Conservation (phyloP, 2,888 invertebrate species). For the Agriopis leucophaearia region DNA sequence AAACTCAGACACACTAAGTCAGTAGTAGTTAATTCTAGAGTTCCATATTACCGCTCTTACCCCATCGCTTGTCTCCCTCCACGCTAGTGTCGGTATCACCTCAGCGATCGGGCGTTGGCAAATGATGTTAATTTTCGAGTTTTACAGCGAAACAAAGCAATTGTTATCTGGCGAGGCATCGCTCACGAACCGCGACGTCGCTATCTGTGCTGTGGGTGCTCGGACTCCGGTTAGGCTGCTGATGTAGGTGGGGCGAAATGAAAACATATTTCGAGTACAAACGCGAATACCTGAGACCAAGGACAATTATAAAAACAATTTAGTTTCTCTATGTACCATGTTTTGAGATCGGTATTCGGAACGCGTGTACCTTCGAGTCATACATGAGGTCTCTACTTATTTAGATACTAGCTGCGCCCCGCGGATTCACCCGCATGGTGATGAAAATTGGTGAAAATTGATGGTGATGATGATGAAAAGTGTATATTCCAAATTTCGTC, state of each 20-base stretch:
- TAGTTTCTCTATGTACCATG: too few relatives aligned
- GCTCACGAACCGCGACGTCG: slow-evolving; percentile 74
- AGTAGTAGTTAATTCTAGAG: neutral
- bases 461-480: too few relatives aligned
- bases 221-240: slow-evolving; percentile 56
- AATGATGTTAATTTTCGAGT: slow-evolving; percentile 86
- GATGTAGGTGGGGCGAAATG: slow-evolving; percentile 43
- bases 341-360: neutral
- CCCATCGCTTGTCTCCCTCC: slow-evolving; percentile 7
- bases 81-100: slow-evolving; percentile 68
- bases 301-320: too few relatives aligned
- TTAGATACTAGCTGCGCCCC: too few relatives aligned
- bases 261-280: neutral
- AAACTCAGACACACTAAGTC: neutral
- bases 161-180: slow-evolving; percentile 77
- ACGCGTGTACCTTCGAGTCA: too few relatives aligned
- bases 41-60: neutral
- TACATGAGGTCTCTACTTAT: too few relatives aligned
- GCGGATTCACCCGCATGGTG: too few relatives aligned
- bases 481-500: too few relatives aligned
- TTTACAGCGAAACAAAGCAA: slow-evolving; percentile 84
- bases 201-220: slow-evolving; percentile 62
- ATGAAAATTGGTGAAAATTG: too few relatives aligned
- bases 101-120: slow-evolving; percentile 80
- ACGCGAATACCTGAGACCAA: too few relatives aligned